phyloP scores from a whole-genome alignment of 2,888 invertebrate genomes.

The Caenorhabditis macrosperma region DNA sequence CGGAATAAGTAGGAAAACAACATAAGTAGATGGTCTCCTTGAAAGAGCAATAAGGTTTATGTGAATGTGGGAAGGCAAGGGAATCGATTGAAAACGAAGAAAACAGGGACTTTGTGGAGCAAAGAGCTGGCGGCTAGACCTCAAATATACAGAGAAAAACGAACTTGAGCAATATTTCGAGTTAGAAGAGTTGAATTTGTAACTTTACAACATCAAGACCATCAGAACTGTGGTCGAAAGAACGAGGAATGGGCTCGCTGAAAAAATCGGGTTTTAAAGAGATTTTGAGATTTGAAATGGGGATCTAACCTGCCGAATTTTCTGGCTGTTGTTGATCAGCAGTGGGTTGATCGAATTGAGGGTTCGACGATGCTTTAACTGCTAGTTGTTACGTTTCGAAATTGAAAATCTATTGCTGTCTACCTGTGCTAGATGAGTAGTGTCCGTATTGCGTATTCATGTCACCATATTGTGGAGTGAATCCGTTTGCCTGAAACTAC shows the following conservation, averaged over 20 bases:
- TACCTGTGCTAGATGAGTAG: constrained; percentile 55
- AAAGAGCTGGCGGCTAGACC: constrained; percentile 2
- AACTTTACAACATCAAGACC: constrained; percentile 13
- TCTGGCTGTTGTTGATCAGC: constrained; percentile 44
- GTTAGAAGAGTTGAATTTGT: constrained; percentile 1
- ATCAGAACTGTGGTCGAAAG: constrained; percentile 8
- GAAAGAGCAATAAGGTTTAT: background rate
- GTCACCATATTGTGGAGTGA: constrained; percentile 62
- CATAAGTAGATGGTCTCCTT: constrained; percentile 2
- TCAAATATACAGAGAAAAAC: constrained; percentile 58
- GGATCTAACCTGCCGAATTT: constrained; percentile 26
- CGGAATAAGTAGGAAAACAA: background rate
- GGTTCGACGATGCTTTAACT: constrained; percentile 45
- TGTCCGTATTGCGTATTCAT: constrained; percentile 66
- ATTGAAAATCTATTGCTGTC: constrained; percentile 3
- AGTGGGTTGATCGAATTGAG: constrained; percentile 55
- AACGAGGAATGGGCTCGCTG: constrained; percentile 1
- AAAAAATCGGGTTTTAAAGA: background rate
- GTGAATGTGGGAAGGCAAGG: constrained; percentile 44
- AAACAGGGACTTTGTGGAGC: constrained; percentile 12
- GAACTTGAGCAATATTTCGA: constrained; percentile 30
- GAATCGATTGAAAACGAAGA: constrained; percentile 13
- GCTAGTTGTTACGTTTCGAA: constrained; percentile 17
- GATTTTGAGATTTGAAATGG: background rate
- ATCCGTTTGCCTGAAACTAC: constrained; percentile 53